phyloP scores from a whole-genome alignment of 2,797 vertebrate genomes.

The Chaunax sp. region DNA sequence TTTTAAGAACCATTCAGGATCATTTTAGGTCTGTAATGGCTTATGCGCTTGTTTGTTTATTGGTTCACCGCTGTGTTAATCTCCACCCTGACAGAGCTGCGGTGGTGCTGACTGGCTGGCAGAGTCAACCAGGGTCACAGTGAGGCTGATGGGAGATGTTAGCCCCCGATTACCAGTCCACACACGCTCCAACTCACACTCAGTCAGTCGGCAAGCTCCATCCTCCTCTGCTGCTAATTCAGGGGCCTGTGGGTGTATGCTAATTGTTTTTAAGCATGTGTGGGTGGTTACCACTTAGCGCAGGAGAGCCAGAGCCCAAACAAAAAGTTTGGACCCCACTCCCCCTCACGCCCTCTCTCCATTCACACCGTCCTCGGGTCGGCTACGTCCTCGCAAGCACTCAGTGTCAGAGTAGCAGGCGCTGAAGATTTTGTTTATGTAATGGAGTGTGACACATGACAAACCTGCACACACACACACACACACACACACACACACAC shows the following conservation, averaged over 20 bases:
- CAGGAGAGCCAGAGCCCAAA: slow-evolving; percentile 19
- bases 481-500: neutral
- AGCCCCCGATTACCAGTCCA: slow-evolving; percentile 52
- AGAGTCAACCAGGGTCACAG: slow-evolving; percentile 61
- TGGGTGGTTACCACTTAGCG: slow-evolving; percentile 43
- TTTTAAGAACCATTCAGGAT: slow-evolving; percentile 4
- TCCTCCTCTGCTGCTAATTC: slow-evolving; percentile 40
- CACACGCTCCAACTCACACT: slow-evolving; percentile 51
- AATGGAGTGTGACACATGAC: slow-evolving; percentile 33
- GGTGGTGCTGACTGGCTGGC: slow-evolving; percentile 14
- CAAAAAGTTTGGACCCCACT: slow-evolving; percentile 9
- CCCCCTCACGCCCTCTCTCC: neutral
- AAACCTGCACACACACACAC: slow-evolving; percentile 8
- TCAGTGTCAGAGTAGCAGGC: slow-evolving; percentile 22
- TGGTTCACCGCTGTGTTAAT: slow-evolving; percentile 22
- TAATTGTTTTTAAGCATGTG: slow-evolving; percentile 56
- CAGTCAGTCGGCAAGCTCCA: slow-evolving; percentile 27
- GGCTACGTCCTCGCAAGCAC: neutral
- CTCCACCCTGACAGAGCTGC: slow-evolving; percentile 18
- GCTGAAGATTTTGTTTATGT: slow-evolving; percentile 21
- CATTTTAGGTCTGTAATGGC: neutral
- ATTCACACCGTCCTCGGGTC: neutral
- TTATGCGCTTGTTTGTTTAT: slow-evolving; percentile 18
- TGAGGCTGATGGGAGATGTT: slow-evolving; percentile 34
- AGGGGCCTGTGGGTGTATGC: slow-evolving; percentile 17